phyloP scores from a whole-genome alignment of 2,113 vertebrate species.

The Nerophis ophidion region DNA sequence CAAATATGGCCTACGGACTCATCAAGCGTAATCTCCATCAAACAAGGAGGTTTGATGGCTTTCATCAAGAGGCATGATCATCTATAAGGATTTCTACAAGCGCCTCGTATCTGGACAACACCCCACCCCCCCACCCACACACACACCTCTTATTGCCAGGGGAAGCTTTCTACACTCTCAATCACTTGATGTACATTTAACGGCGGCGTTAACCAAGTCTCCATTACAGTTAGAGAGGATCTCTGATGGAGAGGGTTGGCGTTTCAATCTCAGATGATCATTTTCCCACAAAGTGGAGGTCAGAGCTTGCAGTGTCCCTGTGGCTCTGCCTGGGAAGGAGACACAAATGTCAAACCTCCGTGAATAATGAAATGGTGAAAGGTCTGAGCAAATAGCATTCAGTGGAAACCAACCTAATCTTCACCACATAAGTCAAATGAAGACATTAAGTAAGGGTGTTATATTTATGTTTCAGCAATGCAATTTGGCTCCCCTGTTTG shows the following conservation, averaged over 20 bases:
- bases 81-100: slow-evolving; percentile 28
- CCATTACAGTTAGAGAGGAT: slow-evolving; percentile 45
- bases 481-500: too few species aligned
- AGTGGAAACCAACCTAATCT: background rate
- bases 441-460: too few species aligned
- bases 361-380: background rate
- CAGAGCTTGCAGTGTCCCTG: slow-evolving; percentile 14
- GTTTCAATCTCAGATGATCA: slow-evolving; percentile 41
- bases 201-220: slow-evolving; percentile 35
- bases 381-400: background rate
- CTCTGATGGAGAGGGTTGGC: slow-evolving; percentile 35
- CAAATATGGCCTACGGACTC: slow-evolving; percentile 22
- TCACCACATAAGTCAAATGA: too few species aligned
- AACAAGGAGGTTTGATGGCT: slow-evolving; percentile 38
- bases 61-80: slow-evolving; percentile 31
- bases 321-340: background rate
- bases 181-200: slow-evolving; percentile 45
- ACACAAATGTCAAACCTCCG: background rate
- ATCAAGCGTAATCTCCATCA: slow-evolving; percentile 22
- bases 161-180: slow-evolving; percentile 27
- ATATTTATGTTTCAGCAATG: too few species aligned
- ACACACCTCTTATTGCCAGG: slow-evolving; percentile 17
- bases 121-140: too few species aligned
- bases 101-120: slow-evolving; percentile 17
- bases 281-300: slow-evolving; percentile 44